Evolutionary conservation across 2,797 vertebrate genomes (phyloP), one percentile per base, ranked within the genome.

Genomic region (Lithobates sylvaticus): DNA sequence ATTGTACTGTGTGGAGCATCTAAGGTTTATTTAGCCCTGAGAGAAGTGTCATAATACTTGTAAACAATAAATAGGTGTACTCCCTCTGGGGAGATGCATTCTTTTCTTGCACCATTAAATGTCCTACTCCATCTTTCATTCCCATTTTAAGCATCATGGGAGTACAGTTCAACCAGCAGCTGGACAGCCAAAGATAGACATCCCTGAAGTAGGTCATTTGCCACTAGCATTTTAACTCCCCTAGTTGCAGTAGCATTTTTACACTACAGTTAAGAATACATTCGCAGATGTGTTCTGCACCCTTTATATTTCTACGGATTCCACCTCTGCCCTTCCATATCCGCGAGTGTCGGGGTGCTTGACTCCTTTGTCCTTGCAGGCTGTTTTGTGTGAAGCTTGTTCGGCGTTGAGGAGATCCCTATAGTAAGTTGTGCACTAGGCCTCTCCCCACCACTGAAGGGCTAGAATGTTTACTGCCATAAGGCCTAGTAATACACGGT

Each of bases 391-490:
- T 78, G 81, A 67, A 74, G 70, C 77, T 36, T 76, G 32, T 83
- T 72, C 50, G 68, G 67, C 68, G 74, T 36, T 78, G 75, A 79
- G 78, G 86, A 84, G 81, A 39, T 81, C 54, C 54, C 81, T 79
- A 81, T 76, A 80, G 54, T 81, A 68, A 67, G 61, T 78, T 29
- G 44, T 65, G 29, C 42, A 83, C 65, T 67, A 47, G 83, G 74
- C 78, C 65, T 82, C 65, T 82, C 83, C 76, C 81, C 70, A 50
- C 10, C 81, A 61, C 54, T 76, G 65, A 82, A 85, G 68, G 78
- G 67, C 61, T 88, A 74, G 32, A 69, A 75, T 54, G 23, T 86
- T 72, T 32, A 67, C 85, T 87, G 80, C 85, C 80, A 78, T 72
- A 71, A 36, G 44, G 65, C 70, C 80, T 82, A 70, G 70, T 73